Evolutionary conservation across 2,888 invertebrate genomes (phyloP).

Genomic region (Cyclophora albipunctata): DNA sequence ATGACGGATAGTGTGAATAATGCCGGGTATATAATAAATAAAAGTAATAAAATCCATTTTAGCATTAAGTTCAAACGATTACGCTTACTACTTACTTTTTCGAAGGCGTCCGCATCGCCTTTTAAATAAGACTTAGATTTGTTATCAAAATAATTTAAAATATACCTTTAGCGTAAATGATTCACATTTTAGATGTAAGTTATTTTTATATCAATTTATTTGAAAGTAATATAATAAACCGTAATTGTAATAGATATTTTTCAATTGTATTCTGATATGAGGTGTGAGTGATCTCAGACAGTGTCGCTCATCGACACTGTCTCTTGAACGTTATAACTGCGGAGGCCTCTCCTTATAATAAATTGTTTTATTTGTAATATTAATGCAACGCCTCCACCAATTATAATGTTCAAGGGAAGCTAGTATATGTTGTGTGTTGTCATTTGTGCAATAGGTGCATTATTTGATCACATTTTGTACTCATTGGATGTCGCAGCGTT

Average conservation of each 20-base stretch:
- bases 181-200: conserved; percentile 50
- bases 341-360: background rate
- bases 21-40: conserved; percentile 31
- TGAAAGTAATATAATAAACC: conserved; percentile 54
- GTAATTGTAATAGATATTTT: conserved; percentile 42
- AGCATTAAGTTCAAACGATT: conserved; percentile 64
- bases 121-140: conserved; percentile 67
- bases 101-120: conserved; percentile 50
- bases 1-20: conserved; percentile 7
- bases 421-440: conserved; percentile 19
- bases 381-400: background rate
- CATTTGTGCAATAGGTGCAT: conserved; percentile 58
- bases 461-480: conserved; percentile 45
- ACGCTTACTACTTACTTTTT: conserved; percentile 69
- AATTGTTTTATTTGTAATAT: background rate
- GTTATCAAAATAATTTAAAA: conserved; percentile 58
- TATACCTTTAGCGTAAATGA: conserved; percentile 31
- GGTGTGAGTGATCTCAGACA: conserved; percentile 60
- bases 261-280: conserved; percentile 46
- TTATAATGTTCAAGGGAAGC: conserved; percentile 12
- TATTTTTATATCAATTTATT: conserved; percentile 69
- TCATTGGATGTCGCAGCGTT: conserved; percentile 43
- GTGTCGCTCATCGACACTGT: conserved; percentile 24
- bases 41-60: conserved; percentile 37
- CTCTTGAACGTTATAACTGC: background rate